Percentiles rank a stretch among this genome's conserved stretches.
Evolutionary conservation across 2,113 vertebrate species (phyloP).

Genomic region (Danionella cerebrum): DNA sequence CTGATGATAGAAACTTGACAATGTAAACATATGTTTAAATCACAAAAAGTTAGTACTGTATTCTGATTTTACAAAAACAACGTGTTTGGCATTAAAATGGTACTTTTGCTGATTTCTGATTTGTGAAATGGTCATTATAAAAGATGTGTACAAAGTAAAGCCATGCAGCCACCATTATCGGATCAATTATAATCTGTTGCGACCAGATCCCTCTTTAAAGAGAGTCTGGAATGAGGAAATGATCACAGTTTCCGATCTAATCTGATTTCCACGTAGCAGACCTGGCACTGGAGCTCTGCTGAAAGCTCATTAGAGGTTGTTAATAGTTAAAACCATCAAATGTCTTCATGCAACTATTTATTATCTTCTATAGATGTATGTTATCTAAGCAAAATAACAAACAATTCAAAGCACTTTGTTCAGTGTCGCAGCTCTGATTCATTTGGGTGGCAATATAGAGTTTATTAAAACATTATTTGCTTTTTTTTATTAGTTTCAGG

Average conservation of each 20-base stretch:
- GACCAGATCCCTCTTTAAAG: constrained; percentile 23
- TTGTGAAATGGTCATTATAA: not conserved
- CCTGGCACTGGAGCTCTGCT: not conserved
- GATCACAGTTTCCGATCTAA: constrained; percentile 36
- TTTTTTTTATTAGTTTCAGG: no score
- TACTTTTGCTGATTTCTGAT: not conserved
- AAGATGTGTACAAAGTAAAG: not conserved
- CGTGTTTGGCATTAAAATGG: no score
- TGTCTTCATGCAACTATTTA: not conserved
- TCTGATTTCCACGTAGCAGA: constrained; percentile 29
- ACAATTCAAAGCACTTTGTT: no score
- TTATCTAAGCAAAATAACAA: no score
- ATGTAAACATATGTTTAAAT: no score
- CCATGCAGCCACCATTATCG: not conserved
- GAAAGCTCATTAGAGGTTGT: not conserved
- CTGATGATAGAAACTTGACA: no score
- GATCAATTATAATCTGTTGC: not conserved
- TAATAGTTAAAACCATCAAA: not conserved
- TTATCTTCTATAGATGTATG: not conserved
- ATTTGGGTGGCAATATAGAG: no score
- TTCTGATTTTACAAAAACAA: no score
- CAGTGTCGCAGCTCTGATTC: no score
- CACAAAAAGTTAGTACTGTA: no score
- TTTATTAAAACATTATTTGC: no score
- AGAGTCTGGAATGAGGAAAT: constrained; percentile 24